Evolutionary conservation across 2,888 invertebrate genomes (phyloP).

Genomic region (Rotaria macrura): DNA sequence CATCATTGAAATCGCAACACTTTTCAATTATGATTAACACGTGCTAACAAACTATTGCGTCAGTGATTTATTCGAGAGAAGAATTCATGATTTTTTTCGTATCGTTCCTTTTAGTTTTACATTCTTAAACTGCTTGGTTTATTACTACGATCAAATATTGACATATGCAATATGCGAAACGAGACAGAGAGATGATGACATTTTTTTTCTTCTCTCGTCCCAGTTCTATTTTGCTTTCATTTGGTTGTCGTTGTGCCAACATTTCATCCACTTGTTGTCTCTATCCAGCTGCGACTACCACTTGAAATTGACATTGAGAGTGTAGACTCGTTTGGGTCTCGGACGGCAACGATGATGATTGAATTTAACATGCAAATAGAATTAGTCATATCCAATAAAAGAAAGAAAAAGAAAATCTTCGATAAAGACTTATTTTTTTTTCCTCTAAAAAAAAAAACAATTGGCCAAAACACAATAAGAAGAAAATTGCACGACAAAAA

Average conservation of each 20-base stretch:
- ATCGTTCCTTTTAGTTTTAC: background rate
- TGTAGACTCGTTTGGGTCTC: background rate
- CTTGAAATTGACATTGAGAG: constrained; percentile 5
- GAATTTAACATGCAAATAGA: constrained; percentile 20
- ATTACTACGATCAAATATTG: background rate
- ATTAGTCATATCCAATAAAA: background rate
- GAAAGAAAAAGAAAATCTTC: background rate
- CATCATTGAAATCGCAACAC: no score
- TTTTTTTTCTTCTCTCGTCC: background rate
- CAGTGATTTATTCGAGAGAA: background rate
- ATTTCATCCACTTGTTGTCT: constrained; percentile 7
- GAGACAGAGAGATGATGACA: background rate
- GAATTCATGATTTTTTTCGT: background rate
- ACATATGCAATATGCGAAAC: background rate
- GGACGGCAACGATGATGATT: constrained; percentile 13
- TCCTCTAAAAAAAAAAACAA: constrained; percentile 10
- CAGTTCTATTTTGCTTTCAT: background rate
- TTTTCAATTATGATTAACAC: no score
- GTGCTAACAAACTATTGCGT: background rate
- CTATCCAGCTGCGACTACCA: background rate
- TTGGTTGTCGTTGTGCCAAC: background rate
- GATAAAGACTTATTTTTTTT: background rate
- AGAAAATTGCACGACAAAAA: constrained; percentile 17
- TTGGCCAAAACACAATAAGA: background rate
- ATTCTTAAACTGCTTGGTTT: no score